Evolutionary conservation across 1,140 invertebrate species (phyloP), one percentile per base, ranked within the genome.

Genomic region (Eumeta japonica): DNA sequence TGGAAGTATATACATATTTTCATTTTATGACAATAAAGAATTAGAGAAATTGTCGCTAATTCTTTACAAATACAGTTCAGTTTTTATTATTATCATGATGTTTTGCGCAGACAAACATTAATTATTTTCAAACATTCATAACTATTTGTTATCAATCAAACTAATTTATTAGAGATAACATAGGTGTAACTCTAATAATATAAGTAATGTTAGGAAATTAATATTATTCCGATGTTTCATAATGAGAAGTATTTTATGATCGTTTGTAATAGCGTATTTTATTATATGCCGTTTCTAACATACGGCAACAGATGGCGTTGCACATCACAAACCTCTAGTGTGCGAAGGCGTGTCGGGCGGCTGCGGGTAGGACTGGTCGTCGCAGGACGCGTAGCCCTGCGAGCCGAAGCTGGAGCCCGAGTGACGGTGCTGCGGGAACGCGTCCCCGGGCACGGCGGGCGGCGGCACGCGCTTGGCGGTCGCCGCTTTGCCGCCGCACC

Each of bases 401-500:
- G 84, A 86, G 39, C 85, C 85, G 61, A 87, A 87, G 45, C 82
- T 84, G 55, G 83, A 84, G 35, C 85, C 85, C 2, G 85, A 87
- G 62, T 87, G 85, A 32, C 85, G 77, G 74, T 86, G 82, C 61
- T 87, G 71, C 1, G 73, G 63, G 50, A 76, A 70, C 18, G 64
- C 72, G 43, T 71, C 82, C 48, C 88, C 87, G 0, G 87, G 88
- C 17, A 90, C 87, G 3, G 86, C 85, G 3, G 88, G 88, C 35
- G 88, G 88, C 27, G 87, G 83, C 56, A 90, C 88, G 75, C 89
- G 88, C 75, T 90, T 90, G 39, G 83, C 85, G 57, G 85, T 86
- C 56, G 84, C 82, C 55, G 84, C 58, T 48, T 73, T 73, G 16
- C 81, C 58, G 83, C 88, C 55, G 81, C 83, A 46, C 81, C 84